Conservation (phyloP, 2,797 vertebrate genomes). For the Melanotaenia pygmaea region DNA sequence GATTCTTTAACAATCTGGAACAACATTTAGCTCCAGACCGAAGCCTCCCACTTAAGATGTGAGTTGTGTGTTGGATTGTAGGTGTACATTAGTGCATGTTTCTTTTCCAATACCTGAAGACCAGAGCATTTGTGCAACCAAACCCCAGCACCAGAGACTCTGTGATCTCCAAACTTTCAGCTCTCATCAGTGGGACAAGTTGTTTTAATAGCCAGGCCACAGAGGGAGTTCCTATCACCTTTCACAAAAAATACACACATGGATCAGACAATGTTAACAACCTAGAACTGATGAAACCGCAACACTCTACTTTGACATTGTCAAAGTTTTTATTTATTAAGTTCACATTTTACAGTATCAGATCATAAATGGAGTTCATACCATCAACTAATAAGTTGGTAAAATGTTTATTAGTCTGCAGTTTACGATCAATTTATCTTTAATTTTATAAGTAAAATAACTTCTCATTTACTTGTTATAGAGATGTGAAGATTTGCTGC, state of each 20-base stretch:
- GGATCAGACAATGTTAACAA: background rate
- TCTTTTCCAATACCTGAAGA: slow-evolving; percentile 88
- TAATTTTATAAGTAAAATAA: background rate
- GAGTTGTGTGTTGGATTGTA: slow-evolving; percentile 12
- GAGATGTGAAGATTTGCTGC: too few relatives aligned
- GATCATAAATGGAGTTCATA: background rate
- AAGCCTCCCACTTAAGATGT: background rate
- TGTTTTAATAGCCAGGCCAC: slow-evolving; percentile 96
- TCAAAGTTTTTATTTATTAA: background rate
- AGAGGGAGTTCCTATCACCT: slow-evolving; percentile 97
- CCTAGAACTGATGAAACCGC: background rate
- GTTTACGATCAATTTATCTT: background rate
- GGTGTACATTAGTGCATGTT: slow-evolving; percentile 11
- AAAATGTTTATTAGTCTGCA: background rate
- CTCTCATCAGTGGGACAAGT: slow-evolving; percentile 97
- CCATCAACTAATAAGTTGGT: background rate
- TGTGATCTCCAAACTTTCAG: slow-evolving; percentile 98
- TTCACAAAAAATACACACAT: slow-evolving; percentile 35
- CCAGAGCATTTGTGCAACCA: slow-evolving; percentile 96
- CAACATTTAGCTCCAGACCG: background rate
- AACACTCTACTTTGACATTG: background rate
- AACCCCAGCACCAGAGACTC: slow-evolving; percentile 97
- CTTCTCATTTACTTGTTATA: background rate
- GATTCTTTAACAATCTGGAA: slow-evolving; percentile 1
- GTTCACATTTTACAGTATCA: slow-evolving; percentile 6